These are phyloP conservation scores for Drosophila monieri DNA, from an alignment of 2,888 invertebrate genomes.

Conservation along the genomic window DNA sequence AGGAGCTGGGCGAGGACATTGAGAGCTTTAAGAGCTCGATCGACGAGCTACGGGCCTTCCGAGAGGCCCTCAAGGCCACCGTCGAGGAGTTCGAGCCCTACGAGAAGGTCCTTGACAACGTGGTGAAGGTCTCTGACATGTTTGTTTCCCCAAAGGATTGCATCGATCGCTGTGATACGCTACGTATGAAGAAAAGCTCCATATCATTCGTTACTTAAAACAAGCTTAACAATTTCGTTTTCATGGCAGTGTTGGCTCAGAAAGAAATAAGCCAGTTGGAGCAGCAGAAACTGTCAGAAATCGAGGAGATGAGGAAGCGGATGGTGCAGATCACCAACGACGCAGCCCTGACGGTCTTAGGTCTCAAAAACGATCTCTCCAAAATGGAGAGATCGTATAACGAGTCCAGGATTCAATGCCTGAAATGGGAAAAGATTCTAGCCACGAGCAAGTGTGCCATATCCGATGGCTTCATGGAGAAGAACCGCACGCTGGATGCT, in stretches of 20 bases:
- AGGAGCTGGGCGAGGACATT: slow-evolving; percentile 72
- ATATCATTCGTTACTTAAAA: neutral
- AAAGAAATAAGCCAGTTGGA: slow-evolving; percentile 80
- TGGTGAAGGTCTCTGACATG: slow-evolving; percentile 77
- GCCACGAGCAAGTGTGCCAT: slow-evolving; percentile 75
- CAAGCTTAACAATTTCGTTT: neutral
- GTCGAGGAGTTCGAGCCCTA: slow-evolving; percentile 81
- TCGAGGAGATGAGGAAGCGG: slow-evolving; percentile 80
- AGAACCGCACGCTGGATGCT: slow-evolving; percentile 75
- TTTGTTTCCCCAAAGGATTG: slow-evolving; percentile 82
- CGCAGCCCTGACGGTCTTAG: slow-evolving; percentile 80
- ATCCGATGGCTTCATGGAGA: slow-evolving; percentile 57
- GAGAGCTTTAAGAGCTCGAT: slow-evolving; percentile 66
- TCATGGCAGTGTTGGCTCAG: slow-evolving; percentile 81
- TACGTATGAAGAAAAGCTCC: slow-evolving; percentile 68
- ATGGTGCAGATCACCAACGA: slow-evolving; percentile 82
- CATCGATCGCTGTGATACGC: slow-evolving; percentile 83
- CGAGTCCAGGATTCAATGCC: slow-evolving; percentile 71
- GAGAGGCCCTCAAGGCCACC: slow-evolving; percentile 72
- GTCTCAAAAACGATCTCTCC: slow-evolving; percentile 81
- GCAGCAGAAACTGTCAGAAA: slow-evolving; percentile 69
- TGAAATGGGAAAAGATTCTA: slow-evolving; percentile 82
- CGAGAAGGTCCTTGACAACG: slow-evolving; percentile 81
- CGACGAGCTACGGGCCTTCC: slow-evolving; percentile 72
- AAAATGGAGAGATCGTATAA: slow-evolving; percentile 79